Conservation (phyloP, 2,888 invertebrate genomes). For the Cerceris ruficornis region DNA sequence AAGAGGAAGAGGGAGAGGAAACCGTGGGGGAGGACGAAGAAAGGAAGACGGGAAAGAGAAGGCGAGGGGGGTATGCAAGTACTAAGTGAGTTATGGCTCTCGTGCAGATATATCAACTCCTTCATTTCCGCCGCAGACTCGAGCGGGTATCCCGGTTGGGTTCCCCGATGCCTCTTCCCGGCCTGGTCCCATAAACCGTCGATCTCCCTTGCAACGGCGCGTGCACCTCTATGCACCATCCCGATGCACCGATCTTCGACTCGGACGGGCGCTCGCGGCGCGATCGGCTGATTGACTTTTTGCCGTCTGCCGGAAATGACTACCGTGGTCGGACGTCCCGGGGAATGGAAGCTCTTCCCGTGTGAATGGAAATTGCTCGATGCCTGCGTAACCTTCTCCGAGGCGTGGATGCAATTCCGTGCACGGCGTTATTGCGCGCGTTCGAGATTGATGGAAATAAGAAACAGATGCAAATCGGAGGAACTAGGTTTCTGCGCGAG, state of each 20-base stretch:
- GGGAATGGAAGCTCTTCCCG: slow-evolving; percentile 32
- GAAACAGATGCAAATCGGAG: slow-evolving; percentile 30
- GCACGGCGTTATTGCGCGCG: neutral
- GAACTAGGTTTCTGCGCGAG: slow-evolving; percentile 21
- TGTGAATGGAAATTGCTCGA: slow-evolving; percentile 48
- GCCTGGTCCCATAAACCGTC: slow-evolving; percentile 53
- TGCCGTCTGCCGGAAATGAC: slow-evolving; percentile 50
- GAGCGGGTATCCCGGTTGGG: slow-evolving; percentile 63
- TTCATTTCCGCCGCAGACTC: slow-evolving; percentile 80
- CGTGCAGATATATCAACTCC: slow-evolving; percentile 79
- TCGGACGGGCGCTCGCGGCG: slow-evolving; percentile 12
- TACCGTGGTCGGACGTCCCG: slow-evolving; percentile 24
- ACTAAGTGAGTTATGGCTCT: slow-evolving; percentile 79
- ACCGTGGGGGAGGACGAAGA: slow-evolving; percentile 30
- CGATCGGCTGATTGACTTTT: slow-evolving; percentile 50
- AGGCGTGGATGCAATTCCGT: slow-evolving; percentile 18
- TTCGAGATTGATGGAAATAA: neutral
- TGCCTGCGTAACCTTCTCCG: slow-evolving; percentile 19
- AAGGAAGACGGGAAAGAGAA: slow-evolving; percentile 14
- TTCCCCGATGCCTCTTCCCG: slow-evolving; percentile 41
- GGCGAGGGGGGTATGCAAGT: slow-evolving; percentile 68
- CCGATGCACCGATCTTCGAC: neutral
- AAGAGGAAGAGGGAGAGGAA: slow-evolving; percentile 27
- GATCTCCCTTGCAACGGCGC: slow-evolving; percentile 42
- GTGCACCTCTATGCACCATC: slow-evolving; percentile 20